phyloP scores from a whole-genome alignment of 2,888 invertebrate genomes.

The Cephus spinipes region DNA sequence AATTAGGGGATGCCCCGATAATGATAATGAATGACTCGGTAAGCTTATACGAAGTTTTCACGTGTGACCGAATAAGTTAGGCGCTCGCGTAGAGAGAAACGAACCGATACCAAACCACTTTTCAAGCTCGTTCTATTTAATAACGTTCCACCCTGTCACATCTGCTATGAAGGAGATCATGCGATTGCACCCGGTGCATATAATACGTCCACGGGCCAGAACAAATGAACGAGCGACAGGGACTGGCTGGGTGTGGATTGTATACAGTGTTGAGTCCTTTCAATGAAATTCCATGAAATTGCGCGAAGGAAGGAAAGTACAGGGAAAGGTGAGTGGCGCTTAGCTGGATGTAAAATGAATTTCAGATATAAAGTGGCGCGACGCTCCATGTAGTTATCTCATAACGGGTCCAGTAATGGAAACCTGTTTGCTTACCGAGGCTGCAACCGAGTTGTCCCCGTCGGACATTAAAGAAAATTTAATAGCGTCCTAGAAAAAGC shows the following conservation, averaged over 20 bases:
- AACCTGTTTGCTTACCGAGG: background rate
- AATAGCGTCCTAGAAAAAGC: background rate
- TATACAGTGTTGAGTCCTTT: background rate
- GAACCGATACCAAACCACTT: background rate
- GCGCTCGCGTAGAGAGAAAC: background rate
- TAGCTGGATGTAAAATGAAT: background rate
- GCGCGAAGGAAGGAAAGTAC: background rate
- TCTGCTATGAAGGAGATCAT: background rate
- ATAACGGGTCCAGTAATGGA: background rate
- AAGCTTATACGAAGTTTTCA: constrained; percentile 5
- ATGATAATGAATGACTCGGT: constrained; percentile 44
- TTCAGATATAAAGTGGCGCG: background rate
- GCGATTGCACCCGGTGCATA: background rate
- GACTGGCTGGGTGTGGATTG: background rate
- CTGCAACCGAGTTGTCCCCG: background rate
- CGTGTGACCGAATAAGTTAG: background rate
- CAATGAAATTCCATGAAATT: background rate
- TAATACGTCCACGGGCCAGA: background rate
- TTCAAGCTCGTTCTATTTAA: background rate
- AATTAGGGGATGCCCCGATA: constrained; percentile 53
- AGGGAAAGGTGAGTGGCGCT: background rate
- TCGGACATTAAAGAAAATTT: background rate
- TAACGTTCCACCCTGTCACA: background rate
- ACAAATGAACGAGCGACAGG: background rate
- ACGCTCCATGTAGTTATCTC: background rate